Conservation (phyloP, 2,113 vertebrate genomes). For the Nothoprocta pentlandii region DNA sequence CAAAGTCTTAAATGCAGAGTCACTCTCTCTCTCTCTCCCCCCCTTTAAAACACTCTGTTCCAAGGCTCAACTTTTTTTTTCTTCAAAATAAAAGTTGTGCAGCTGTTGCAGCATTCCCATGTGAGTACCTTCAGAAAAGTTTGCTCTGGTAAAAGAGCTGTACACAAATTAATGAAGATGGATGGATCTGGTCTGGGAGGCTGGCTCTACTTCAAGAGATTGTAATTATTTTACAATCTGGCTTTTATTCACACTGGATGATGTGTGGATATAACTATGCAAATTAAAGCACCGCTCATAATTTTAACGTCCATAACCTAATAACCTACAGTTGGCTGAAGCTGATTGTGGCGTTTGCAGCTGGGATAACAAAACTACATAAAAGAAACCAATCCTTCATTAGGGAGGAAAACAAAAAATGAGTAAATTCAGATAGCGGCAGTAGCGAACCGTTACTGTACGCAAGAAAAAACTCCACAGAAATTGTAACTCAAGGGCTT, state of each 20-base stretch:
- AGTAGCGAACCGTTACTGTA: constrained; percentile 18
- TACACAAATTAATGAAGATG: constrained; percentile 81
- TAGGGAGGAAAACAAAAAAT: constrained; percentile 59
- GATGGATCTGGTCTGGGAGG: constrained; percentile 71
- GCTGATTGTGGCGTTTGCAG: constrained; percentile 61
- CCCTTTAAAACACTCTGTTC: constrained; percentile 73
- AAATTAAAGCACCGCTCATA: constrained; percentile 75
- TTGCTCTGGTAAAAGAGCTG: constrained; percentile 77
- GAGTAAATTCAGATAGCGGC: constrained; percentile 35
- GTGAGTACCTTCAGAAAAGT: constrained; percentile 79
- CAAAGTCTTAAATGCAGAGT: constrained; percentile 78
- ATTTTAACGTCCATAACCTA: constrained; percentile 76
- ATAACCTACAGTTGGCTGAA: constrained; percentile 76
- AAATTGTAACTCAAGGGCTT: constrained; percentile 17
- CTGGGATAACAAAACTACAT: constrained; percentile 48
- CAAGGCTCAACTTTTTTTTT: constrained; percentile 77
- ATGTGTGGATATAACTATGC: constrained; percentile 79
- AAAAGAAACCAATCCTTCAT: constrained; percentile 33
- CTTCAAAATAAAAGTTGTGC: constrained; percentile 87
- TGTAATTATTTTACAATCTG: constrained; percentile 86
- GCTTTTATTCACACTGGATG: constrained; percentile 80
- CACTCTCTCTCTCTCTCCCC: constrained; percentile 69
- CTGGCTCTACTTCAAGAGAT: constrained; percentile 81
- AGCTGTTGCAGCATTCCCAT: constrained; percentile 80
- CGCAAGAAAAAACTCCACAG: constrained; percentile 37